Evolutionary conservation across 2,797 vertebrate genomes (phyloP).

Genomic region (Aerospiza tachiro): DNA sequence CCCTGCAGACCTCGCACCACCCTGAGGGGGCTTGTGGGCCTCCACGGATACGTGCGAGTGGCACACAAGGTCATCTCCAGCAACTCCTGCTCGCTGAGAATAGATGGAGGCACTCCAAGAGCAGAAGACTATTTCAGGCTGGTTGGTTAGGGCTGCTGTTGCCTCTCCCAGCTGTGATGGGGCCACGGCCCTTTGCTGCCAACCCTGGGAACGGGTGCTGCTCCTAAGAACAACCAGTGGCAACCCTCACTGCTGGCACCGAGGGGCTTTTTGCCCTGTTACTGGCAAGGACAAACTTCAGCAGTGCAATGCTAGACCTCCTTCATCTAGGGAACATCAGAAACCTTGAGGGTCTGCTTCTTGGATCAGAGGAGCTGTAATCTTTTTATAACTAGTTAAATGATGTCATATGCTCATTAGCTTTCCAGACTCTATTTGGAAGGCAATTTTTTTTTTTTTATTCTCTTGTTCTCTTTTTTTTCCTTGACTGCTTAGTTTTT

Average conservation of each 20-base stretch:
- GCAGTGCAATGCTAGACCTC: not conserved
- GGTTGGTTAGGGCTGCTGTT: not conserved
- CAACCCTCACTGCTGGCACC: fast-evolving
- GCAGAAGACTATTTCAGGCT: not conserved
- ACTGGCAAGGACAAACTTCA: not conserved
- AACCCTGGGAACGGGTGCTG: not conserved
- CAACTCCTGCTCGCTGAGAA: fast-evolving
- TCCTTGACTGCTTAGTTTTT: slow-evolving; percentile 63
- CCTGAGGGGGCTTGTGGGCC: not conserved
- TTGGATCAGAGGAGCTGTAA: slow-evolving; percentile 40
- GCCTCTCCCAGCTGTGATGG: not conserved
- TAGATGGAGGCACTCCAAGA: not conserved
- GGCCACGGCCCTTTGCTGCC: not conserved
- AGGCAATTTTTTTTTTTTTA: slow-evolving; percentile 45
- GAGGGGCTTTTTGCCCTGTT: not conserved
- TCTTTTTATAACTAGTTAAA: slow-evolving; percentile 60
- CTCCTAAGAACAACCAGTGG: not conserved
- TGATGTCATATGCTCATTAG: slow-evolving; percentile 65
- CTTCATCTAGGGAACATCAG: not conserved
- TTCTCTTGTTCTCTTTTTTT: slow-evolving; percentile 31
- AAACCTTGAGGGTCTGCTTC: slow-evolving; percentile 53
- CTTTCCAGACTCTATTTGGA: slow-evolving; percentile 62
- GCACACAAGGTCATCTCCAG: not conserved
- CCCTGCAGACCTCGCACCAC: not conserved
- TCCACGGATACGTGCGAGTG: fast-evolving